phyloP scores from a whole-genome alignment of 2,113 vertebrate species.

The Pycnonotus jocosus region DNA sequence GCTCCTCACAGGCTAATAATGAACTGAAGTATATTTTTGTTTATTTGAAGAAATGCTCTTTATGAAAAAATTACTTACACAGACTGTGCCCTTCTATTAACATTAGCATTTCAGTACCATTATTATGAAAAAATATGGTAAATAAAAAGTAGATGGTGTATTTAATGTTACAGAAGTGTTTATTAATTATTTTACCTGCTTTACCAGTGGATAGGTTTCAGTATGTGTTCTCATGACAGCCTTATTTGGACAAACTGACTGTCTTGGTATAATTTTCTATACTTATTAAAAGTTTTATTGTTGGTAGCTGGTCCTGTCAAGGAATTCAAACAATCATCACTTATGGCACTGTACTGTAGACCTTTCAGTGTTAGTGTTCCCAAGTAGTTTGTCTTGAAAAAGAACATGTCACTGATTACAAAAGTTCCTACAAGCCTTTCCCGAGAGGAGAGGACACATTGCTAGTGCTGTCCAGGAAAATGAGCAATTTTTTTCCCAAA shows the following conservation, averaged over 20 bases:
- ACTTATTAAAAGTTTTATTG: background rate
- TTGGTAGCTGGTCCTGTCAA: background rate
- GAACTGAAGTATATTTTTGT: background rate
- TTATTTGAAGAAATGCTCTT: background rate
- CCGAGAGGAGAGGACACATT: background rate
- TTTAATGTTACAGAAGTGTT: background rate
- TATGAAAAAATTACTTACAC: background rate
- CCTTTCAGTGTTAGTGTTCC: background rate
- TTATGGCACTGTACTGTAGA: background rate
- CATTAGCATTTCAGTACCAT: background rate
- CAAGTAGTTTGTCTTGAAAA: background rate
- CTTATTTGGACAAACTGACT: background rate
- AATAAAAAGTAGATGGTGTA: background rate
- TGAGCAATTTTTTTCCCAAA: background rate
- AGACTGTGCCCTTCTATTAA: background rate
- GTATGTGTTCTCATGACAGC: background rate
- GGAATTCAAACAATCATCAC: background rate
- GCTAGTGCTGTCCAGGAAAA: background rate
- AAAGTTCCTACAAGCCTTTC: background rate
- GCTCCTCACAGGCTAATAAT: background rate
- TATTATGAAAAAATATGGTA: background rate
- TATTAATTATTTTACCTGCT: background rate
- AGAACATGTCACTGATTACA: background rate
- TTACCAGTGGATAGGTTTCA: background rate
- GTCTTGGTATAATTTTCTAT: background rate